These are phyloP conservation scores for Spinus pinus DNA, from an alignment of 2,797 vertebrate genomes.

Conservation along the genomic window DNA sequence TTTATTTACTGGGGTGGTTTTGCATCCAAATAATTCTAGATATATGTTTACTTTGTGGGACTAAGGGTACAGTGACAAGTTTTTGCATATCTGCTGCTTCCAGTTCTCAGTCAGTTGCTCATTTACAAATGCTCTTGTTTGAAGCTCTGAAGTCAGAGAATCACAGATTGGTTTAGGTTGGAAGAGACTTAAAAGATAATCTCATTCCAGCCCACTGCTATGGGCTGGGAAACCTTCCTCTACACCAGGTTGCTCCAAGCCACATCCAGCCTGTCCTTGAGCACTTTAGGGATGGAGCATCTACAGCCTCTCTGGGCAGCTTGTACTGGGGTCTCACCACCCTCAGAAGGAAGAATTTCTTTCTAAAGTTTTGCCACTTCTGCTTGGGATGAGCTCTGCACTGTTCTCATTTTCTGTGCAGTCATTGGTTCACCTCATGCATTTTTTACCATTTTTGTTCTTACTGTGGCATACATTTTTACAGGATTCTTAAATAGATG, in stretches of 20 bases:
- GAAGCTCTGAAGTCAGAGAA: background rate
- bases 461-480: background rate
- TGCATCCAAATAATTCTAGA: background rate
- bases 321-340: background rate
- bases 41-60: background rate
- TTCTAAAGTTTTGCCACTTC: background rate
- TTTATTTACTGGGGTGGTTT: background rate
- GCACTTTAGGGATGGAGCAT: background rate
- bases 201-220: background rate
- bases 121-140: background rate
- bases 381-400: background rate
- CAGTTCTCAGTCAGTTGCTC: background rate
- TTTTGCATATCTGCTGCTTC: background rate
- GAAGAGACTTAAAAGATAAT: background rate
- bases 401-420: background rate
- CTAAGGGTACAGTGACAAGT: background rate
- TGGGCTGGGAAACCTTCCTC: background rate
- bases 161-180: background rate
- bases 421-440: background rate
- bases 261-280: background rate
- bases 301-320: accelerated
- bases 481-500: background rate
- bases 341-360: background rate
- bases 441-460: background rate
- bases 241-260: background rate